Percentiles rank a stretch among this genome's conserved stretches.
These are phyloP conservation scores for Cyprinodon brontotheroides DNA, from an alignment of 2,113 vertebrate genomes.

Conservation along the genomic window DNA sequence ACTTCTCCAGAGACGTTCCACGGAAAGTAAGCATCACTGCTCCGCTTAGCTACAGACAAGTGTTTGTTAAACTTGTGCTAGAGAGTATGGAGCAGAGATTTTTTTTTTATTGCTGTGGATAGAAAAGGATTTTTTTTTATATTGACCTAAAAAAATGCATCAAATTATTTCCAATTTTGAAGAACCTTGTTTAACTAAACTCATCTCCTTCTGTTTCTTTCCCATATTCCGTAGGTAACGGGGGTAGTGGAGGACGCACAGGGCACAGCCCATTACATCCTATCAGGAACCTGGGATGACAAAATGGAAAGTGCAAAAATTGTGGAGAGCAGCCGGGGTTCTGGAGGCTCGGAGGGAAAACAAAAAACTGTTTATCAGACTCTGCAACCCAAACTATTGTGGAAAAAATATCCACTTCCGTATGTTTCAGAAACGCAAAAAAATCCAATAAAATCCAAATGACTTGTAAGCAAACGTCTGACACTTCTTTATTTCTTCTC, in stretches of 20 bases:
- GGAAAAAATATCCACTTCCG: slow-evolving; percentile 96
- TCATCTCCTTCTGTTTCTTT: background rate
- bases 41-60: background rate
- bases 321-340: slow-evolving; percentile 87
- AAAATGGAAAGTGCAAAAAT: slow-evolving; percentile 94
- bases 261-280: slow-evolving; percentile 86
- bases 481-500: background rate
- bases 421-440: slow-evolving; percentile 61
- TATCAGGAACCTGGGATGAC: slow-evolving; percentile 95
- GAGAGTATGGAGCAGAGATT: background rate
- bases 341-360: slow-evolving; percentile 85
- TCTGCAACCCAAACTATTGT: slow-evolving; percentile 87
- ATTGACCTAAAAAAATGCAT: background rate
- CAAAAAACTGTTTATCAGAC: slow-evolving; percentile 96
- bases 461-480: background rate
- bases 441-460: background rate
- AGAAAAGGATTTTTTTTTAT: background rate
- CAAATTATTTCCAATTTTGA: background rate
- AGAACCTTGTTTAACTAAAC: background rate
- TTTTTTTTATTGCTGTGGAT: background rate
- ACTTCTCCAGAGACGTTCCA: slow-evolving; percentile 93
- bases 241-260: slow-evolving; percentile 88
- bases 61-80: background rate
- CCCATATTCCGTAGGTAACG: slow-evolving; percentile 81
- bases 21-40: slow-evolving; percentile 84